Percentiles rank a stretch among this genome's conserved stretches.
These are phyloP conservation scores for Syndactyla subalaris DNA, from an alignment of 2,797 vertebrate species.

Conservation along the genomic window DNA sequence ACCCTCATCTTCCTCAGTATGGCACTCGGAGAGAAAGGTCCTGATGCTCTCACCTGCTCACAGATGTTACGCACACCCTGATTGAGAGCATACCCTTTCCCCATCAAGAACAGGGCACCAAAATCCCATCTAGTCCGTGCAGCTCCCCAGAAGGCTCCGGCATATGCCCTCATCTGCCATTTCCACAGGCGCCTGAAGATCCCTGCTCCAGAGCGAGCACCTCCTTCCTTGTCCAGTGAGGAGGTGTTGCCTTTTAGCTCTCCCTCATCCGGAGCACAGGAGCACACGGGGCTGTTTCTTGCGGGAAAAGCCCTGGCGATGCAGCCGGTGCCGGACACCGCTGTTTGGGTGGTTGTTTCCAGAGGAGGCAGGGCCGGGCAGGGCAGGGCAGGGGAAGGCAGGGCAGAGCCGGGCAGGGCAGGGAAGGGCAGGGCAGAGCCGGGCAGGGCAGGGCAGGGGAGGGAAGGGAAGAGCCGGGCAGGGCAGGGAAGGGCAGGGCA, in stretches of 20 bases:
- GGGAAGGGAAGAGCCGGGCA: no score
- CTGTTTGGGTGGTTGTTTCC: no score
- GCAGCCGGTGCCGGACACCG: no score
- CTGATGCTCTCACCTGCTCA: fast-evolving
- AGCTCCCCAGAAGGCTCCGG: neutral
- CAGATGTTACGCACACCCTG: fast-evolving
- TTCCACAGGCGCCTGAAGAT: neutral
- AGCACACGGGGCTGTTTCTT: neutral
- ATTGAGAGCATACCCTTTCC: neutral
- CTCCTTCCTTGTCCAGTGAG: neutral
- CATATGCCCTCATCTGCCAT: neutral
- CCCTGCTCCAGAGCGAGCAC: neutral
- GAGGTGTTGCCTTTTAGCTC: neutral
- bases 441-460: no score
- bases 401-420: no score
- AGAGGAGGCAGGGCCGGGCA: no score
- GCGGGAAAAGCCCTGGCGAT: neutral
- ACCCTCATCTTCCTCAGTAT: neutral
- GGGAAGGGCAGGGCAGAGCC: no score
- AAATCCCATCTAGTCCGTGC: fast-evolving
- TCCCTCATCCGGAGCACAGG: neutral
- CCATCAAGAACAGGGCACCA: fast-evolving
- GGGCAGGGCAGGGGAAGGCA: no score
- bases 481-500: no score
- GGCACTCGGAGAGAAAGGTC: fast-evolving